Base-by-base conservation (phyloP, 2,113 vertebrate species). In the Amphiprion ocellaris region DNA sequence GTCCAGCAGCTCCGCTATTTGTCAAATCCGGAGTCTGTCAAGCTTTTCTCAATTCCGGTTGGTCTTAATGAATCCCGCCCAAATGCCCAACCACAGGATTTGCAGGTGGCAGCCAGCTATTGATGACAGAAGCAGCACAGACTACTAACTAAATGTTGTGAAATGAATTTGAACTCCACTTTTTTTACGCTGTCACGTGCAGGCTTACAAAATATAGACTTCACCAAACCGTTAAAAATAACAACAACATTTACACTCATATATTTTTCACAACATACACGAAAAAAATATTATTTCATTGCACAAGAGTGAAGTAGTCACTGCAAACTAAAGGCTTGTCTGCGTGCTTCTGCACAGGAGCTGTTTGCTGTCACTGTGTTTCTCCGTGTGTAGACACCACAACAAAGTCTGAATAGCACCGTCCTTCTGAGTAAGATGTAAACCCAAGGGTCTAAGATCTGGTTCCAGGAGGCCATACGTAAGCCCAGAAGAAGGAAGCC, bases 391-490 rank as follows among this genome's bases (percentile, higher is more conserved):
- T 90, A 79, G 21, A 94, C 74, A 61, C 92, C 83, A 4, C 93
- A 88, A 24, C 90, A 93, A 49, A 96, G n/a, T 56, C 93, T 93
- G 26, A 88, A 92, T 37, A 97, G 81, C 52, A 97, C 95, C 0
- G 95, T 91, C 17, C 94, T 94, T 63, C 96, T 94, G 49, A 97
- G 93, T 74, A 97, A 92, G 80, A 97, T 97, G 85, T 97, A 97
- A 52, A 97, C 95, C 96, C 96, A 97, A 1, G 95, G 96, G 79
- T 97, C 96, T 65, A 97, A 87, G 86, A 97, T 96, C 92, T 97
- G 96, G 87, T 97, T 97, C 95, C 95, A 97, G 33, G 95, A 92
- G 9, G 96, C 96, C 61, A 96, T 80, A 14, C 95, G 95, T 54
- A 97, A 94, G 0, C 91, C 89, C 63, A 95, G 74, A 59, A 97